These are phyloP conservation scores for Recurvirostra avosetta DNA, from an alignment of 2,113 vertebrate species.

Conservation along the genomic window DNA sequence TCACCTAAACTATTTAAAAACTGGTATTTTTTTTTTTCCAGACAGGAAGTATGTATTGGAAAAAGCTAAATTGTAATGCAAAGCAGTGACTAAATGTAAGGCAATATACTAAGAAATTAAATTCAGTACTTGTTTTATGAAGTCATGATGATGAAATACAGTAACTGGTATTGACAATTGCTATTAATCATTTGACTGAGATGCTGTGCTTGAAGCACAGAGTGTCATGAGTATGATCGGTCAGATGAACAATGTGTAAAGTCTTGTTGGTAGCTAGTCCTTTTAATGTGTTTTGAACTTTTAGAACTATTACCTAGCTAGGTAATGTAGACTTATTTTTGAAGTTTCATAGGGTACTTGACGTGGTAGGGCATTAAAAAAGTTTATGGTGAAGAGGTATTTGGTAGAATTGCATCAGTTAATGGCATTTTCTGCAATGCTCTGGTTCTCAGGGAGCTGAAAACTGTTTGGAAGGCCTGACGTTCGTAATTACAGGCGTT, in stretches of 20 bases:
- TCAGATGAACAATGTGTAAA: background rate
- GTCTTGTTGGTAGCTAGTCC: background rate
- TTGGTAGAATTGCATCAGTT: background rate
- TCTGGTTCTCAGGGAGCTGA: conserved; percentile 85
- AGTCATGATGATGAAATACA: background rate
- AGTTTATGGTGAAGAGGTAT: background rate
- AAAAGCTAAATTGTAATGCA: background rate
- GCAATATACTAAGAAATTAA: background rate
- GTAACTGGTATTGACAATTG: background rate
- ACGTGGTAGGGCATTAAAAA: background rate
- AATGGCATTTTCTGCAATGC: conserved; percentile 37
- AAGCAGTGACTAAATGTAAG: background rate
- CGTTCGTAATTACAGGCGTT: conserved; percentile 93
- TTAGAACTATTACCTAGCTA: background rate
- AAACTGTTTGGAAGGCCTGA: conserved; percentile 94
- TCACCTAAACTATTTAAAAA: background rate
- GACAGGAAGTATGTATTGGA: background rate
- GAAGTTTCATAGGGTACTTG: background rate
- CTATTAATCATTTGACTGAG: background rate
- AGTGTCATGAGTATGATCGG: rapidly evolving
- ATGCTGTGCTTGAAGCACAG: background rate
- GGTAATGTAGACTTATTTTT: background rate
- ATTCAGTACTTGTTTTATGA: background rate
- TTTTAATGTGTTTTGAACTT: background rate
- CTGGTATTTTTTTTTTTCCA: background rate